These are phyloP conservation scores for Diplogasteroides magnus DNA, from an alignment of 1,140 invertebrate species.

Conservation along the genomic window DNA sequence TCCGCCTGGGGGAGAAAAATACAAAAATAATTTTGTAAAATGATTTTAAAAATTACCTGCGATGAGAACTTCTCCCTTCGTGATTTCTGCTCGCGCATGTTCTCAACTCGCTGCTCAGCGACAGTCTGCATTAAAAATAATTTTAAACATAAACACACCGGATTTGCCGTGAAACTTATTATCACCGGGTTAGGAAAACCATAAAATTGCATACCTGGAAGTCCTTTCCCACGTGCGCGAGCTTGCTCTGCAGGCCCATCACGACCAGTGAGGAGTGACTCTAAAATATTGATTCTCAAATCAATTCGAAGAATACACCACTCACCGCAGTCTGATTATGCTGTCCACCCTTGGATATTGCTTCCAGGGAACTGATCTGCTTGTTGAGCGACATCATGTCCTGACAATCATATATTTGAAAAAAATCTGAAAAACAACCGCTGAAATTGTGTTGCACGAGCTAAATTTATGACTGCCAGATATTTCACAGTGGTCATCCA, in stretches of 20 bases:
- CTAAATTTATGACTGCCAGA: no score
- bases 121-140: background rate
- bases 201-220: slow-evolving; percentile 75
- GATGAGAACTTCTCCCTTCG: slow-evolving; percentile 84
- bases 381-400: slow-evolving; percentile 89
- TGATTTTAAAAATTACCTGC: slow-evolving; percentile 61
- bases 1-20: slow-evolving; percentile 16
- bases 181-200: no score
- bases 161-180: background rate
- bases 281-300: slow-evolving; percentile 57
- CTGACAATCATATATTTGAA: slow-evolving; percentile 57
- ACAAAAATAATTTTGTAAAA: slow-evolving; percentile 53
- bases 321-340: slow-evolving; percentile 75
- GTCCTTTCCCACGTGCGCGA: slow-evolving; percentile 90
- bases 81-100: slow-evolving; percentile 87
- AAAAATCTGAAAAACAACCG: no score
- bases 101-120: slow-evolving; percentile 62
- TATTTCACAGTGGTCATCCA: no score
- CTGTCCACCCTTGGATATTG: slow-evolving; percentile 62
- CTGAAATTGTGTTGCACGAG: no score
- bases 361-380: slow-evolving; percentile 73
- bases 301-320: slow-evolving; percentile 54
- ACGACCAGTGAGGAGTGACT: slow-evolving; percentile 94
- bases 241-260: slow-evolving; percentile 82
- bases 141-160: background rate